Evolutionary conservation across 2,797 vertebrate genomes (phyloP).

Genomic region (Pyrocephalus nanus): DNA sequence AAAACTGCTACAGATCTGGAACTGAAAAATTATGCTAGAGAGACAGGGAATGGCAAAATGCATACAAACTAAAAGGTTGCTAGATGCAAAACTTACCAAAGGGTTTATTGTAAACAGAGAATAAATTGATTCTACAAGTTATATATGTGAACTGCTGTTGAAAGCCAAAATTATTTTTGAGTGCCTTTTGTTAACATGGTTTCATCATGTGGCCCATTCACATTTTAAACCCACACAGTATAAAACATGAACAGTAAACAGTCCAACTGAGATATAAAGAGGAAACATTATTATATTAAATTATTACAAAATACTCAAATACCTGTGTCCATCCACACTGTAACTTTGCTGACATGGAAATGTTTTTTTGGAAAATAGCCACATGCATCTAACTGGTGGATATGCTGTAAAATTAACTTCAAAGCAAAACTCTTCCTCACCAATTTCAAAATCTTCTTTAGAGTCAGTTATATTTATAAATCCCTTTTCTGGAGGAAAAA

Average conservation of each 20-base stretch:
- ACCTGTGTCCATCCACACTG: slow-evolving; percentile 75
- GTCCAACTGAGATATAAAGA: not conserved
- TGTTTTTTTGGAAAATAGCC: slow-evolving; percentile 79
- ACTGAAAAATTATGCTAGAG: not conserved
- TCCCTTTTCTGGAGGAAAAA: slow-evolving; percentile 76
- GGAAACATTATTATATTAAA: not conserved
- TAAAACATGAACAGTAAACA: not conserved
- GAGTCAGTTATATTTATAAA: slow-evolving; percentile 81
- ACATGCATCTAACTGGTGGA: slow-evolving; percentile 83
- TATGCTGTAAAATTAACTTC: slow-evolving; percentile 82
- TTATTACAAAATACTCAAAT: not conserved
- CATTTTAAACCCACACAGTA: not conserved
- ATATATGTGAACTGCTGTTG: not conserved
- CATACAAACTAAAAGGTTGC: not conserved
- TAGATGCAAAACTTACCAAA: not conserved
- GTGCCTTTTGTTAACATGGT: not conserved
- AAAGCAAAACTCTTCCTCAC: slow-evolving; percentile 77
- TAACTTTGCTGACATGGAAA: slow-evolving; percentile 70
- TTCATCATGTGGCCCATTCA: not conserved
- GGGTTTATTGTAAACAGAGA: not conserved
- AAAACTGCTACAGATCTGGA: not conserved
- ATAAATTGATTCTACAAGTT: not conserved
- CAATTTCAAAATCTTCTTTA: slow-evolving; percentile 71
- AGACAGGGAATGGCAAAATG: not conserved
- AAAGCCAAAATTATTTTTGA: not conserved